These are phyloP conservation scores for Aproaerema taeniolella DNA, from an alignment of 2,888 invertebrate genomes.

Conservation along the genomic window DNA sequence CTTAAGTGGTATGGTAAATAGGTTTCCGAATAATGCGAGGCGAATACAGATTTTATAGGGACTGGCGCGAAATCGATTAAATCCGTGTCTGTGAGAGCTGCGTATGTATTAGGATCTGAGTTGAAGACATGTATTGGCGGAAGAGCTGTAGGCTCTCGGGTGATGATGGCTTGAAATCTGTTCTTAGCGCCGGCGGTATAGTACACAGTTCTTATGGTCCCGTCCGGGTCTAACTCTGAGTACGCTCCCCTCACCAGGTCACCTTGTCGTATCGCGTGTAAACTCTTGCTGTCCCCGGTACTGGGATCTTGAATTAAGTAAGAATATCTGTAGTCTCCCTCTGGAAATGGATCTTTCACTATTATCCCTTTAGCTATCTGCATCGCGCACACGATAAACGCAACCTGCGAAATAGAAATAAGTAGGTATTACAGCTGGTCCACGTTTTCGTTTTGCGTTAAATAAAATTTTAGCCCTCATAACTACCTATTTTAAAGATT, in stretches of 20 bases:
- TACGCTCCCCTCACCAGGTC: constrained; percentile 61
- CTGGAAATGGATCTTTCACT: constrained; percentile 52
- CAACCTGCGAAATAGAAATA: constrained; percentile 17
- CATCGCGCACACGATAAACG: constrained; percentile 33
- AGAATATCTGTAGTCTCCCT: constrained; percentile 61
- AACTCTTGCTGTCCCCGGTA: constrained; percentile 64
- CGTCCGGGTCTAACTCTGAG: constrained; percentile 63
- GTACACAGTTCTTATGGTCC: constrained; percentile 60
- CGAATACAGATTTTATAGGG: not conserved
- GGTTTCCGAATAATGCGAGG: not conserved
- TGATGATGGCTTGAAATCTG: constrained; percentile 73
- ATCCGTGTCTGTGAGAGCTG: not conserved
- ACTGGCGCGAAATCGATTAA: not conserved
- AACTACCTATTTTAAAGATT: no score
- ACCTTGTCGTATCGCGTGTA: constrained; percentile 57
- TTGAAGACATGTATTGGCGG: not conserved
- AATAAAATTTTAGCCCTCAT: no score
- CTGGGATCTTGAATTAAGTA: constrained; percentile 73
- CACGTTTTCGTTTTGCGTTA: no score
- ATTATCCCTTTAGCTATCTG: constrained; percentile 46
- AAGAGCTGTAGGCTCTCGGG: constrained; percentile 47
- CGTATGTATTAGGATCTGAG: not conserved
- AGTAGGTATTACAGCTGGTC: not conserved
- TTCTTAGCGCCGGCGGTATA: constrained; percentile 68
- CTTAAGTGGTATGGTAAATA: not conserved